Evolutionary conservation across 2,888 invertebrate genomes (phyloP).

Genomic region (Ophraella communa): DNA sequence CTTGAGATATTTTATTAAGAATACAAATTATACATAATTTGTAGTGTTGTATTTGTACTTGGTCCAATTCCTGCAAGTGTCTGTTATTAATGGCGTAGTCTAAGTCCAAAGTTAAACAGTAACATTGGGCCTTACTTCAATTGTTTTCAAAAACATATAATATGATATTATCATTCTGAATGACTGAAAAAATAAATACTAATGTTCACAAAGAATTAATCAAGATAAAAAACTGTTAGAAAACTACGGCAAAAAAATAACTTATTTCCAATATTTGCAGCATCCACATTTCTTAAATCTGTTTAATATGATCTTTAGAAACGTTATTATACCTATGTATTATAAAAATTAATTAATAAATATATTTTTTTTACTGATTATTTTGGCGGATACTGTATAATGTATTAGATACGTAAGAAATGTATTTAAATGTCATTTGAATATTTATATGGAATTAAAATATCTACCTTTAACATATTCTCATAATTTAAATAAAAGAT

Average conservation of each 20-base stretch:
- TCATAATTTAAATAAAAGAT: background rate
- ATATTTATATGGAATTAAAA: background rate
- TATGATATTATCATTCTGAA: constrained; percentile 5
- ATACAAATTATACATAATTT: background rate
- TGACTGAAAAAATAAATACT: constrained; percentile 4
- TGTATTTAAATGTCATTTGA: too few species aligned
- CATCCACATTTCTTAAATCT: too few species aligned
- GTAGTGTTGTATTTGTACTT: background rate
- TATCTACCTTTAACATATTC: background rate
- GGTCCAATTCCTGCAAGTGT: background rate
- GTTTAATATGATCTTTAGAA: too few species aligned
- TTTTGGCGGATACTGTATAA: too few species aligned
- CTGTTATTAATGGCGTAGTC: background rate
- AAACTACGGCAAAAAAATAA: background rate
- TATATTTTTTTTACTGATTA: too few species aligned
- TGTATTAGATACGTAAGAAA: too few species aligned
- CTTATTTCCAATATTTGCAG: too few species aligned
- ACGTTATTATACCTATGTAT: too few species aligned
- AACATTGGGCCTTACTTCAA: background rate
- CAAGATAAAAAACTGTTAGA: background rate
- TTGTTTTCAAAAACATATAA: constrained; percentile 15
- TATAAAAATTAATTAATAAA: too few species aligned
- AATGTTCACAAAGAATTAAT: background rate
- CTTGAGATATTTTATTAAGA: background rate
- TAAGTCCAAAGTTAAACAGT: background rate